A percentile compares a stretch with the other conserved stretches of the same genome.
These are phyloP conservation scores for Pungitius pungitius DNA, from an alignment of 2,113 vertebrate genomes.

Conservation along the genomic window DNA sequence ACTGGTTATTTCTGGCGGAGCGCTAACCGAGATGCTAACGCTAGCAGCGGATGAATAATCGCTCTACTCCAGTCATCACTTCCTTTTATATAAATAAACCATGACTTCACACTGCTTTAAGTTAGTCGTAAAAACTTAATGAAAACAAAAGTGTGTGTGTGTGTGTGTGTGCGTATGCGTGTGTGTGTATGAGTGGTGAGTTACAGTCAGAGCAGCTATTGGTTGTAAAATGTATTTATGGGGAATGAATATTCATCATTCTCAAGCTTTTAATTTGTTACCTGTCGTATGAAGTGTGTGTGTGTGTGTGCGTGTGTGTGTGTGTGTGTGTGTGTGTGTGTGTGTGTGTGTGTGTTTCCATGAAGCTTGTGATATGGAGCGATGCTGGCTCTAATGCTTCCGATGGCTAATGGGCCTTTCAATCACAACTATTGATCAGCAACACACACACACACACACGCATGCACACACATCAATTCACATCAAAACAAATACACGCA, in stretches of 20 bases:
- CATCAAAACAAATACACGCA: slow-evolving; percentile 10
- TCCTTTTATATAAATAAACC: neutral
- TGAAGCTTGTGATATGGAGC: slow-evolving; percentile 53
- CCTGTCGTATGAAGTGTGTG: slow-evolving; percentile 29
- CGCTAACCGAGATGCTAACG: neutral
- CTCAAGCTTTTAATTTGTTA: slow-evolving; percentile 66
- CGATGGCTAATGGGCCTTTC: slow-evolving; percentile 67
- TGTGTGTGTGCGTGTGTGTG: slow-evolving; percentile 33
- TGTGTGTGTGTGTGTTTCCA: slow-evolving; percentile 15
- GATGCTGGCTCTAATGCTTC: slow-evolving; percentile 67
- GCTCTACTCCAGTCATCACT: neutral
- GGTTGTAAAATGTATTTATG: slow-evolving; percentile 48
- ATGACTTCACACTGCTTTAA: slow-evolving; percentile 1
- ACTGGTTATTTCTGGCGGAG: neutral
- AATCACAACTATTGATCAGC: slow-evolving; percentile 71
- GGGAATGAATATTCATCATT: slow-evolving; percentile 48
- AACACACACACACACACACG: slow-evolving; percentile 15
- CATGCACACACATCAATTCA: neutral
- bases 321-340: slow-evolving; percentile 23
- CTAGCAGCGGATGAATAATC: neutral
- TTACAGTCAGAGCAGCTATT: slow-evolving; percentile 17
- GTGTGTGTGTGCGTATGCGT: neutral
- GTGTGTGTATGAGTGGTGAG: slow-evolving; percentile 3
- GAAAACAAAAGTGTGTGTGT: slow-evolving; percentile 17
- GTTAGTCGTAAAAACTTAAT: slow-evolving; percentile 4